Base-by-base conservation (phyloP, 92 coral and sea anemone species). In the Phenganax stokvisi region DNA sequence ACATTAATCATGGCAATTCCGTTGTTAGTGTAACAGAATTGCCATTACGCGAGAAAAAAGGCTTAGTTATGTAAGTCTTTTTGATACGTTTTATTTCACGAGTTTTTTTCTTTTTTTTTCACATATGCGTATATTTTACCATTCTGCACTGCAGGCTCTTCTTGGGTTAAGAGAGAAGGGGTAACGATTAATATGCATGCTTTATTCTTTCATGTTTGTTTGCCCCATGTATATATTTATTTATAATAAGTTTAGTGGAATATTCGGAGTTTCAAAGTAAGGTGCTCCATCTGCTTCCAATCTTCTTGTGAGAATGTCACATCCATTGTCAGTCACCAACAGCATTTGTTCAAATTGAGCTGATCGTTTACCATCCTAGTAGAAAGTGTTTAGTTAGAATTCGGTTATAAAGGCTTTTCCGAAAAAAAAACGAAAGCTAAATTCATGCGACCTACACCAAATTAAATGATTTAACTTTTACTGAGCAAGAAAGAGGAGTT, bases 291-390 rank as follows among this genome's bases (percentile, higher is more conserved):
- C 91, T 20, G 85, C 92, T 28, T 91, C 98, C 56, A 76, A 91
- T 17, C 98, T 80, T 29, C 81, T 67, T 6, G 98, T 94, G 0
- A 94, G 90, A 53, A 94, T 90, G 52, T 94, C 98, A 76, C 98
- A 94, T 12, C 98, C 98, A 59, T 89, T 90, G 44, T 89, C 97
- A 29, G 98, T 94, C n/a, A 94, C 98, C 7, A 94, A 87, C 52
- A 94, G 75, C 13, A 97, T 94, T 55, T 94, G 97, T 75, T 94
- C 98, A 84, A 94, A 94, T 89, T 94, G 98, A 9, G 98, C 98
- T 58, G 98, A 91, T 17, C 93, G 76, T 83, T 90, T 89, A 29
- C 98, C 98, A 86, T 94, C 98, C 93, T 90, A 56, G 29, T 51
- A 53, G 5, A 73, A 59, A 52, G 10, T 3, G 53, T 20, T 20